A percentile compares a stretch with the other conserved stretches of the same genome.
Evolutionary conservation across 2,888 invertebrate species (phyloP).

Genomic region (Tenodera sinensis): DNA sequence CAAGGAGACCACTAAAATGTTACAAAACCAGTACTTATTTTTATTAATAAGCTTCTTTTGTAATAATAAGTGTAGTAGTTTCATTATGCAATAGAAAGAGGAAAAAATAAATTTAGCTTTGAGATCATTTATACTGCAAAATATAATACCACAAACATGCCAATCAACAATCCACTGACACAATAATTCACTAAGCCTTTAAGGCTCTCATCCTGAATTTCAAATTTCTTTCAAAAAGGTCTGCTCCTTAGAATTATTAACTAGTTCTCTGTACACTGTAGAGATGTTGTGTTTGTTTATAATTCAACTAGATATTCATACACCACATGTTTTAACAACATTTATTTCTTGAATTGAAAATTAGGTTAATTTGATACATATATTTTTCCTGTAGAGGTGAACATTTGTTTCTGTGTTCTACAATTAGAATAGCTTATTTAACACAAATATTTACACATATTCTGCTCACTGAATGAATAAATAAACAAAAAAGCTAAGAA

Average conservation of each 20-base stretch:
- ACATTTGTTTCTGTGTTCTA: background rate
- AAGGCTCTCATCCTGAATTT: background rate
- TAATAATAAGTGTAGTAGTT: background rate
- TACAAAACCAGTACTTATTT: background rate
- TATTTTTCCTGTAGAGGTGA: background rate
- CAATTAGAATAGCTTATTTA: background rate
- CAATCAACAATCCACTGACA: background rate
- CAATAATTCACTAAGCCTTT: background rate
- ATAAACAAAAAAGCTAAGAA: no score
- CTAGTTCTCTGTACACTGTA: background rate
- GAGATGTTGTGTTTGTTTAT: background rate
- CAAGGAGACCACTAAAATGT: constrained; percentile 28
- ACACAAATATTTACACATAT: no score
- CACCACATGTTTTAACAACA: no score
- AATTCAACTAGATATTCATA: background rate
- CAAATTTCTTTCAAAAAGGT: background rate
- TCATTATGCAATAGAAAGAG: background rate
- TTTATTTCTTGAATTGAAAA: no score
- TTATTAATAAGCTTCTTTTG: background rate
- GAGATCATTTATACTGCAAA: background rate
- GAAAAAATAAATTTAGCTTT: background rate
- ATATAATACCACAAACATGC: background rate
- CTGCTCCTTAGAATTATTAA: background rate
- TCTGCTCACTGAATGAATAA: no score
- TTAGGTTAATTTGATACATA: no score